Base-by-base conservation (phyloP, 2,888 invertebrate species). In the Imbricaverruca yamaguchii region DNA sequence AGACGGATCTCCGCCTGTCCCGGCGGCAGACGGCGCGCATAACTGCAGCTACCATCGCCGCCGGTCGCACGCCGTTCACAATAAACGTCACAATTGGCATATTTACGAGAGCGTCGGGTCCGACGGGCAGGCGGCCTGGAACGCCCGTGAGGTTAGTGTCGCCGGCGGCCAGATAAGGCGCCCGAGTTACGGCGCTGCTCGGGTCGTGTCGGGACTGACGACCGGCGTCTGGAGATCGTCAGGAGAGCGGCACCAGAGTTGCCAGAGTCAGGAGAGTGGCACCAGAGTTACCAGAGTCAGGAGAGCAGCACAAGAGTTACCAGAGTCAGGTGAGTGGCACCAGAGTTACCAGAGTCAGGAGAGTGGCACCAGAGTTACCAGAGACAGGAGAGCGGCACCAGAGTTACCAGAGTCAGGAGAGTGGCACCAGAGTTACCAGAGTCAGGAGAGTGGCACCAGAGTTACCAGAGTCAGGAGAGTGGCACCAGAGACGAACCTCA, bases 31-130 rank as follows among this genome's bases (percentile, higher is more conserved):
- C 65, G 10, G 65, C 13, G 15, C 61, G 15, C 23, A n/a, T 63
- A 63, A 63, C 13, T 63, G 12, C 39, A 39, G 39, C 39, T 39
- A 39, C 65, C 65, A 9, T 9, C 65, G n/a, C n/a, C 1, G 61
- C 61, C 1, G 15, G 18, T 3, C 15, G 15, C 18, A n/a, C 67
- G 3, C 25, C 25, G 67, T 13, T 13, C 25, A 67, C 67, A n/a
- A 67, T 67, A 67, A 67, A 67, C 67, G 67, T 67, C 67, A 13
- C 67, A 67, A 67, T 67, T 23, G 25, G 25, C 67, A 13, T 67
- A 67, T 67, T 67, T 67, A 67, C 67, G 23, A 25, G n/a, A 11
- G 11, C 25, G 25, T 13, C 12, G 25, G 12, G 12, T 13, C 67
- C 67, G 67, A 11, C 67, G 67, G 67, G 12, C 12, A 25, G 25